Conservation (phyloP, 2,888 invertebrate species). For the Leucophenga montana region DNA sequence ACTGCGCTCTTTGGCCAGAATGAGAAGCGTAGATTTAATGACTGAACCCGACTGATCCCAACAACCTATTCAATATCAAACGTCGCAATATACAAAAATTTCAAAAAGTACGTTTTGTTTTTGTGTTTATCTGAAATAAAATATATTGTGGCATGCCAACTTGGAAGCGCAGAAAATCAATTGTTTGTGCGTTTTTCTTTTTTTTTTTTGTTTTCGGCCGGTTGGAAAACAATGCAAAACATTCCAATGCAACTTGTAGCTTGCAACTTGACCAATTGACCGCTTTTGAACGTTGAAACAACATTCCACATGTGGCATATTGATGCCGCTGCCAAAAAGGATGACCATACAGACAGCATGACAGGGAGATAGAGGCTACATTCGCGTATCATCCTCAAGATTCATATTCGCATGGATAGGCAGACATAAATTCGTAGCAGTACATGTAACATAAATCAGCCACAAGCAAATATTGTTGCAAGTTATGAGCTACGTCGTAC, state of each 20-base stretch:
- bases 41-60: conserved; percentile 76
- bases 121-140: no score
- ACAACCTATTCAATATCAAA: neutral
- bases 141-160: neutral
- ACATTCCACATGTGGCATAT: no score
- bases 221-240: neutral
- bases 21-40: conserved; percentile 95
- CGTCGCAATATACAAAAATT: no score
- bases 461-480: neutral
- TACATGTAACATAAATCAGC: neutral
- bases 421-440: no score
- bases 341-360: no score
- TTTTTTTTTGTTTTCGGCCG: neutral
- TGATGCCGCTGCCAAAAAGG: no score
- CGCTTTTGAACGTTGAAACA: neutral
- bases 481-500: no score
- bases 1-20: conserved; percentile 95
- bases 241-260: neutral
- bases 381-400: no score
- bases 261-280: conserved; percentile 11
- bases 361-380: no score
- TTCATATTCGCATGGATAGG: no score
- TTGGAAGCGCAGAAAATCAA: neutral
- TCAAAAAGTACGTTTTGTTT: no score
- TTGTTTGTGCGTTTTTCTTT: neutral